Percentiles rank a stretch among this genome's conserved stretches.
Evolutionary conservation across 2,797 vertebrate genomes (phyloP).

Genomic region (Paguma larvata): DNA sequence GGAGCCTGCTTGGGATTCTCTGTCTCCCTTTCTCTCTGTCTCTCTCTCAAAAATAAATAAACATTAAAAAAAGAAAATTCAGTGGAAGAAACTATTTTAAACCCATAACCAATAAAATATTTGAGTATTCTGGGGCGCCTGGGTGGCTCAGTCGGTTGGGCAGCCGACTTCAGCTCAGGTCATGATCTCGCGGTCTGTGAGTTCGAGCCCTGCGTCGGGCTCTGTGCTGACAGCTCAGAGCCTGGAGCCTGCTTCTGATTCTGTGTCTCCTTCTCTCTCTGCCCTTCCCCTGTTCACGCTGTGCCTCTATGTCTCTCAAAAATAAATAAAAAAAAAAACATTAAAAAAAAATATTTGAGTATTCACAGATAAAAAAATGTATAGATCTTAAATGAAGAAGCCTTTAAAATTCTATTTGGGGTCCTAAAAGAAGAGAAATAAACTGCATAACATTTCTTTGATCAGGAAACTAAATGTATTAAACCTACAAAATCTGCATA

Average conservation of each 20-base stretch:
- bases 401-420: background rate
- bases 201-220: too few species aligned
- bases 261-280: too few species aligned
- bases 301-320: too few species aligned
- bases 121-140: constrained; percentile 24
- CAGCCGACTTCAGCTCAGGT: too few species aligned
- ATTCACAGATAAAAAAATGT: background rate
- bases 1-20: too few species aligned
- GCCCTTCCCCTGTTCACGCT: too few species aligned
- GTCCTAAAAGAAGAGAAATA: background rate
- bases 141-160: too few species aligned
- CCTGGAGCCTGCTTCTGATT: too few species aligned
- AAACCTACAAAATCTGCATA: background rate
- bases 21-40: too few species aligned
- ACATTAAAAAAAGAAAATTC: background rate
- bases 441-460: background rate
- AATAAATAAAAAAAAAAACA: too few species aligned
- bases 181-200: too few species aligned
- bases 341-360: constrained; percentile 19
- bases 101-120: background rate
- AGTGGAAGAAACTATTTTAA: background rate
- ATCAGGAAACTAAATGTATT: background rate
- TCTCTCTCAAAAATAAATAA: background rate
- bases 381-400: background rate
- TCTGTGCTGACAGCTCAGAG: too few species aligned